Conservation (phyloP, 2,888 invertebrate species). For the Drosophila formosana region DNA sequence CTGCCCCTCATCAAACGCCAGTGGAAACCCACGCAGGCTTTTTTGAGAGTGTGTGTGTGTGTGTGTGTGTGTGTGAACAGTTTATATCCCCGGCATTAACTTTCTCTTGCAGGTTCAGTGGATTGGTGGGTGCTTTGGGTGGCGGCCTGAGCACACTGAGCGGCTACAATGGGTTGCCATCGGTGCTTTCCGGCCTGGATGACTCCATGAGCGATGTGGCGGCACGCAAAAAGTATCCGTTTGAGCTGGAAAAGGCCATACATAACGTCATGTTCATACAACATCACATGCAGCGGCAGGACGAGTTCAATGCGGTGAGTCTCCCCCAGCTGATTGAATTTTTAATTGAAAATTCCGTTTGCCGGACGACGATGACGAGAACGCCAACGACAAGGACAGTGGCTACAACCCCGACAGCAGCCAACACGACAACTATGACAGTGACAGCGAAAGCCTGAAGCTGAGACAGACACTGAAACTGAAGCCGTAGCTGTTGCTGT, state of each 20-base stretch:
- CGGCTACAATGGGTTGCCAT: conserved; percentile 93
- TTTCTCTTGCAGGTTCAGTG: conserved; percentile 88
- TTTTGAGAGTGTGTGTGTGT: neutral
- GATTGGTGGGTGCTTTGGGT: conserved; percentile 90
- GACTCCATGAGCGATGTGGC: conserved; percentile 93
- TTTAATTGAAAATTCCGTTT: conserved; percentile 80
- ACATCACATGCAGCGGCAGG: conserved; percentile 96
- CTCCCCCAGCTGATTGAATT: conserved; percentile 74
- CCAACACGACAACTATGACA: conserved; percentile 32
- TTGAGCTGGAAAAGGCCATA: conserved; percentile 96
- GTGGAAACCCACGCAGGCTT: conserved; percentile 5
- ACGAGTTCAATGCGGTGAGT: conserved; percentile 96
- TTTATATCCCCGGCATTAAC: conserved; percentile 40
- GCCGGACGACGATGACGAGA: conserved; percentile 29
- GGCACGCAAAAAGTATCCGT: conserved; percentile 94
- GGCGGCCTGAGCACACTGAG: conserved; percentile 86
- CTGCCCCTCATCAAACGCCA: conserved; percentile 2
- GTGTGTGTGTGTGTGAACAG: neutral
- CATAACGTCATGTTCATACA: conserved; percentile 98
- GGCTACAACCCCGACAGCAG: conserved; percentile 12
- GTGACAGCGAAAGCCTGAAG: conserved; percentile 16
- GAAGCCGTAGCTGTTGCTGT: neutral
- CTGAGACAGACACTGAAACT: neutral
- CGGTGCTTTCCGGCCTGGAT: conserved; percentile 93
- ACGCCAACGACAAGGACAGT: conserved; percentile 23